Evolutionary conservation across 2,888 invertebrate genomes (phyloP).

Genomic region (Leptothorax acervorum): DNA sequence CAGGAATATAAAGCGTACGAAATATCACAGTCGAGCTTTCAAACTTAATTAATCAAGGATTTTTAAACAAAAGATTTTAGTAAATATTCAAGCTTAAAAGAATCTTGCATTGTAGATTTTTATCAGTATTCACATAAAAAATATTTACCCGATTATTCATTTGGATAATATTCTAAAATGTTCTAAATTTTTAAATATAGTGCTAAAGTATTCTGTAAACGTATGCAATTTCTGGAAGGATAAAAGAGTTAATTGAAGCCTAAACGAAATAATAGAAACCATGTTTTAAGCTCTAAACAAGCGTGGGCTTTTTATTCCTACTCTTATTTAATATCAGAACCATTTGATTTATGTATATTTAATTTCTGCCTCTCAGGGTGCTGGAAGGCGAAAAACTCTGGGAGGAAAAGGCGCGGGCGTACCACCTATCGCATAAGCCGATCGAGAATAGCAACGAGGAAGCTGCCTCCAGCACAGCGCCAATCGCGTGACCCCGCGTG

Average conservation of each 20-base stretch:
- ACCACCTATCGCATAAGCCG: slow-evolving; percentile 76
- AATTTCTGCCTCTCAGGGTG: slow-evolving; percentile 75
- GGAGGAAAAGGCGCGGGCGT: slow-evolving; percentile 81
- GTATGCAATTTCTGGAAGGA: background rate
- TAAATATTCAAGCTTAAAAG: background rate
- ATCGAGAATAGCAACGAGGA: slow-evolving; percentile 77
- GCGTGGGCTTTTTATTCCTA: background rate
- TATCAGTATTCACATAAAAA: background rate
- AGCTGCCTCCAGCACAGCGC: slow-evolving; percentile 77
- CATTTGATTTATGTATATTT: background rate
- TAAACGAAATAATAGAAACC: background rate
- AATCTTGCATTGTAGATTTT: background rate
- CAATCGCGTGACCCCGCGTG: slow-evolving; percentile 81
- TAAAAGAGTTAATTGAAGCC: background rate
- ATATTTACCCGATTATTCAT: background rate
- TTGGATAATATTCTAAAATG: background rate
- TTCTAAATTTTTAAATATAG: background rate
- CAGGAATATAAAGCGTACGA: background rate
- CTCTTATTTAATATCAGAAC: background rate
- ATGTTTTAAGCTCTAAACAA: background rate
- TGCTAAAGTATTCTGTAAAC: background rate
- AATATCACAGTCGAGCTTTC: background rate
- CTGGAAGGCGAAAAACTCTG: slow-evolving; percentile 82
- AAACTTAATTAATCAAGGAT: background rate
- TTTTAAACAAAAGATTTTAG: background rate